Base-by-base conservation (phyloP, 2,888 invertebrate species). In the Artemia sinica region DNA sequence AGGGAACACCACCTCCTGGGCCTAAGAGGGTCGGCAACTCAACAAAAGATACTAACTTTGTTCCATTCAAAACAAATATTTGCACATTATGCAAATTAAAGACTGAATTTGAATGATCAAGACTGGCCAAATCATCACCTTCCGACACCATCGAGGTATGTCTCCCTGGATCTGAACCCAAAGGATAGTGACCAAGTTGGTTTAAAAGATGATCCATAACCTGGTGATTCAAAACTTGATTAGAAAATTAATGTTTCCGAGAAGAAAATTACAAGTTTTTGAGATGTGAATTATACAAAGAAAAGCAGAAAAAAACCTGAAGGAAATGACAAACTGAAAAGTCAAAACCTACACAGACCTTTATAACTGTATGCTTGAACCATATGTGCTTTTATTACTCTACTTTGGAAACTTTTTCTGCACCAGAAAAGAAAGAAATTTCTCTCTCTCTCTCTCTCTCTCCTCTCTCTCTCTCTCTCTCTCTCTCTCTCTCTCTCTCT, bases 151-250 rank as follows among this genome's bases (percentile, higher is more conserved):
- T 82, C 0, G 92, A 92, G 72, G 91, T 90, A 41, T 94, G 81
- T 71, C 91, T 84, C 66, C 93, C 87, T 0, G 94, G 91, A 68
- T 91, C 89, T 67, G 87, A 85, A 71, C 91, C 89, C 81, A 91
- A 86, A 13, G 96, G 96, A 81, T 95, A 96, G 78, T 96, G 95
- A 0, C 92, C 92, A 73, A 95, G 80, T 80, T 92, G 91, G 73
- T 93, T 87, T 8, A 95, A 87, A 73, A 96, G 82, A 79, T 96
- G 94, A 73, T 87, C 86, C 76, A 92, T 83, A 72, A 88, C 82
- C 86, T 86, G 74, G 0, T 73, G 72, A 67, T 69, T 68, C 70
- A 67, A 66, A 65, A 41, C 41, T 41, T 3, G 3, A 41, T 41
- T 41, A 41, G 41, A 65, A 68, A 66, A 70, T 66, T 41, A 28